A percentile compares a stretch with the other conserved stretches of the same genome.
Conservation (phyloP, 2,888 invertebrate genomes). For the Leucophenga maculata region DNA sequence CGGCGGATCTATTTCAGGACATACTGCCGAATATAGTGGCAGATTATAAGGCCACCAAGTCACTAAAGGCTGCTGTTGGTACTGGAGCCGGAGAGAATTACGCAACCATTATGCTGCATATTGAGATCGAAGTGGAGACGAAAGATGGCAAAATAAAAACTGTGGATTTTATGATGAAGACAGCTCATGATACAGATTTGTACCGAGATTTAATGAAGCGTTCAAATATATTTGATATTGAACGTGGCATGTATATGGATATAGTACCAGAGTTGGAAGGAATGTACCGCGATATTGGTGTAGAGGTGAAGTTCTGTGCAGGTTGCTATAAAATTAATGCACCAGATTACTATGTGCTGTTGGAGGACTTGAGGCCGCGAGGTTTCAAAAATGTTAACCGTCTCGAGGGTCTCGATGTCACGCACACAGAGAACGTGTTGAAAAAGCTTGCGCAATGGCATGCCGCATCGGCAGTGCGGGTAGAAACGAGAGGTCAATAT, state of each 20-base stretch:
- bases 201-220: constrained; percentile 46
- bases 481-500: constrained; percentile 41
- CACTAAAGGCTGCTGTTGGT: constrained; percentile 48
- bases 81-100: constrained; percentile 64
- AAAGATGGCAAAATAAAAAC: background rate
- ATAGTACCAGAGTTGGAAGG: constrained; percentile 55
- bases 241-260: constrained; percentile 53
- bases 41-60: constrained; percentile 36
- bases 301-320: constrained; percentile 47
- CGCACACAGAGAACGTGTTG: constrained; percentile 51
- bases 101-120: constrained; percentile 61
- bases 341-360: constrained; percentile 42
- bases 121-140: constrained; percentile 55
- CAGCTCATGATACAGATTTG: constrained; percentile 44
- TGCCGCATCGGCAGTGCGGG: constrained; percentile 56
- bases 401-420: constrained; percentile 52
- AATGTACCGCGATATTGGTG: constrained; percentile 45
- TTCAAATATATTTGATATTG: constrained; percentile 55
- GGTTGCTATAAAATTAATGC: constrained; percentile 45
- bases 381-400: constrained; percentile 57
- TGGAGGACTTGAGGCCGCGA: constrained; percentile 53
- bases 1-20: constrained; percentile 41
- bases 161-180: constrained; percentile 50
- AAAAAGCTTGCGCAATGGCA: constrained; percentile 62
- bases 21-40: constrained; percentile 40